Evolutionary conservation across 1,140 invertebrate species (phyloP).

Genomic region (Berghia stephanieae): DNA sequence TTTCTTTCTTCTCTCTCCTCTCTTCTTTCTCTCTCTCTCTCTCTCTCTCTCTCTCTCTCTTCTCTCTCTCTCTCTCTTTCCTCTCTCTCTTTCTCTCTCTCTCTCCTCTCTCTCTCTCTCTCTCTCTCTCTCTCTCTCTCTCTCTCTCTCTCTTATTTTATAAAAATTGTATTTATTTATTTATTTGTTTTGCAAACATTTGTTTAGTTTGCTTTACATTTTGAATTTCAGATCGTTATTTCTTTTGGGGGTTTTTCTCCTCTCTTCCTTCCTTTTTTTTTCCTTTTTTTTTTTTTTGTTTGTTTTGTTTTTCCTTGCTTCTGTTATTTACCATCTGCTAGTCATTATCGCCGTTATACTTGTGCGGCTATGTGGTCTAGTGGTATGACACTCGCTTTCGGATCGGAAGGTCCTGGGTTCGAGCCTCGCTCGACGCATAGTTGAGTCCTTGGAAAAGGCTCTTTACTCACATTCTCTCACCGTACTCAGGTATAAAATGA

Average conservation of each 20-base stretch:
- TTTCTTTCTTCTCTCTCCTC: not conserved
- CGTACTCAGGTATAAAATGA: no score
- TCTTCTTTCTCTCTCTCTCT: slow-evolving; percentile 20
- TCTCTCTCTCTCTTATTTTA: not conserved
- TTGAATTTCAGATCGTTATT: not conserved
- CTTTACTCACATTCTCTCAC: no score
- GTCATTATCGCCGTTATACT: not conserved
- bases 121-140: slow-evolving; percentile 11
- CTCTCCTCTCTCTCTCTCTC: not conserved
- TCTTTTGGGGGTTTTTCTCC: no score
- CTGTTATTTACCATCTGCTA: not conserved
- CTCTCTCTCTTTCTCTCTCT: not conserved
- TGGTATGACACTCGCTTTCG: no score
- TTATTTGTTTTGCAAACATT: not conserved
- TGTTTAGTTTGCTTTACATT: not conserved
- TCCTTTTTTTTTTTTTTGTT: not conserved
- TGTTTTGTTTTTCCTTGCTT: not conserved
- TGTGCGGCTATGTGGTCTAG: no score
- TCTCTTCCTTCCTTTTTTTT: not conserved
- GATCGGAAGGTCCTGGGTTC: no score
- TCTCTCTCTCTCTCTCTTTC: not conserved
- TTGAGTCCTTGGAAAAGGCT: no score
- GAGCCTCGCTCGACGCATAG: no score
- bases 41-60: slow-evolving; percentile 15
- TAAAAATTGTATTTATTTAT: not conserved